Conservation (phyloP, 2,888 invertebrate genomes). For the Pachymerium ferrugineum region DNA sequence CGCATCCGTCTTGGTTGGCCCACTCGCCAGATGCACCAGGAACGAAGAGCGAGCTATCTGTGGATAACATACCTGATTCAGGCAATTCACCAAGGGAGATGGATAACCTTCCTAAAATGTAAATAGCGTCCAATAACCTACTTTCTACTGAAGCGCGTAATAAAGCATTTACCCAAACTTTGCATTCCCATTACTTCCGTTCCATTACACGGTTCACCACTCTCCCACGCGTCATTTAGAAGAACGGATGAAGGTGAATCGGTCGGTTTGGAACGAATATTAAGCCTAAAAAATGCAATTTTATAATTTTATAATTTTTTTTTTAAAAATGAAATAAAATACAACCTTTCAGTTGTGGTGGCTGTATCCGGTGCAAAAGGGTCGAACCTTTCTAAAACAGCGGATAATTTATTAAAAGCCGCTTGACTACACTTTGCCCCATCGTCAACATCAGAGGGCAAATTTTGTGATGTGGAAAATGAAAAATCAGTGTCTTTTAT, state of each 20-base stretch:
- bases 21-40: slow-evolving; percentile 7
- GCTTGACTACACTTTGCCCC: background rate
- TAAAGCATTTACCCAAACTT: slow-evolving; percentile 36
- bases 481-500: slow-evolving; percentile 12
- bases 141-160: background rate
- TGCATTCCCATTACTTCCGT: slow-evolving; percentile 38
- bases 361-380: background rate
- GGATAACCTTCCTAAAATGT: slow-evolving; percentile 37
- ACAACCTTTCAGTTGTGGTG: background rate
- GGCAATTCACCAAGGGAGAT: slow-evolving; percentile 39
- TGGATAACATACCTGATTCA: slow-evolving; percentile 35
- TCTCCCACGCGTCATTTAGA: background rate
- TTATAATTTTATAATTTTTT: background rate
- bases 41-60: slow-evolving; percentile 32
- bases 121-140: no score
- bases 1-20: background rate
- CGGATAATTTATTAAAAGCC: background rate
- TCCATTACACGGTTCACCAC: background rate
- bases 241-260: background rate
- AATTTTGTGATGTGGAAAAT: background rate
- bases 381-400: background rate
- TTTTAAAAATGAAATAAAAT: background rate
- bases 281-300: background rate
- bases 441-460: background rate
- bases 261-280: background rate